Percentiles rank a stretch among this genome's conserved stretches.
Evolutionary conservation across 2,888 invertebrate species (phyloP).

Genomic region (Phyto melanocephala): DNA sequence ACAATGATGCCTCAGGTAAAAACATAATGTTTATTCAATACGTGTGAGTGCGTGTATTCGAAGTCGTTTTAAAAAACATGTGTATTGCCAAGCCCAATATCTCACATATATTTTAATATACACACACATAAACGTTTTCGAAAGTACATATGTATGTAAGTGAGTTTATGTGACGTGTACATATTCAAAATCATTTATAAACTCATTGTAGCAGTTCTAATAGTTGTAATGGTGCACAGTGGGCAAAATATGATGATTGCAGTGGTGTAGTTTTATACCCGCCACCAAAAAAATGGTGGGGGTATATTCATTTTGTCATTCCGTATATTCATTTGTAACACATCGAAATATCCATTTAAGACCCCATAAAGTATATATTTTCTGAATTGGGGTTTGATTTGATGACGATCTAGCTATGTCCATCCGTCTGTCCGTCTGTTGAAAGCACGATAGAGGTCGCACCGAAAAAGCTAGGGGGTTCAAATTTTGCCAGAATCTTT

Average conservation of each 20-base stretch:
- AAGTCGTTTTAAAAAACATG: conserved; percentile 25
- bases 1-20: conserved; percentile 54
- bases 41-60: neutral
- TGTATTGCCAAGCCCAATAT: conserved; percentile 11
- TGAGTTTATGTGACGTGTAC: neutral
- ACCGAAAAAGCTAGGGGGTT: no score
- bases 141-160: neutral
- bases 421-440: no score
- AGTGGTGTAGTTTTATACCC: no score
- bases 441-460: no score
- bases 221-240: neutral
- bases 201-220: conserved; percentile 6
- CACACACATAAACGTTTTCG: neutral
- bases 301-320: no score
- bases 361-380: no score
- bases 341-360: no score
- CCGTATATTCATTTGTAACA: no score
- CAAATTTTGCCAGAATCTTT: no score
- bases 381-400: no score
- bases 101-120: neutral
- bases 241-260: neutral
- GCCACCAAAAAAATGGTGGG: no score
- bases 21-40: conserved; percentile 48
- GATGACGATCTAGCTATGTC: no score
- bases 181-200: neutral